A percentile compares a stretch with the other conserved stretches of the same genome.
Conservation (phyloP, 2,888 invertebrate species). For the Phyllotreta cruciferae region DNA sequence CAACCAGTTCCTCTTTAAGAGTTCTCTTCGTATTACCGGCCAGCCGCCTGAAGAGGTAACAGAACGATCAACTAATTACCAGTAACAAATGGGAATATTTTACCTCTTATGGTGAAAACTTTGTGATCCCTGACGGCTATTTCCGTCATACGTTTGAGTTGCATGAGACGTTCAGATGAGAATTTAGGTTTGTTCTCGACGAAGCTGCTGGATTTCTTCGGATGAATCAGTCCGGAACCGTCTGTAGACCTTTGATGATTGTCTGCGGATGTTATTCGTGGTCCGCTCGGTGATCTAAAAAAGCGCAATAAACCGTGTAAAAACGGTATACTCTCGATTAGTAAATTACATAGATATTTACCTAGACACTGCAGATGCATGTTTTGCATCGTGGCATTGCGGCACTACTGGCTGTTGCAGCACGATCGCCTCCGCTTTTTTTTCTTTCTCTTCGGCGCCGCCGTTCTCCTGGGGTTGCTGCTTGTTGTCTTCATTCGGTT, state of each 20-base stretch:
- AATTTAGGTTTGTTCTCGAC: constrained; percentile 54
- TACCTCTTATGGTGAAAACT: constrained; percentile 70
- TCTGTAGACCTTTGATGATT: constrained; percentile 14
- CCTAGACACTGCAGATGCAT: constrained; percentile 9
- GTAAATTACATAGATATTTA: constrained; percentile 1
- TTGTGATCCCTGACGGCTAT: constrained; percentile 70
- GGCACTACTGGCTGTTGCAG: neutral
- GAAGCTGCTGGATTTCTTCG: constrained; percentile 45
- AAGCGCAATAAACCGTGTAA: neutral
- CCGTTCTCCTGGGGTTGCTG: neutral
- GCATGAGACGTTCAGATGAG: constrained; percentile 70
- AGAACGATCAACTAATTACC: too few relatives aligned
- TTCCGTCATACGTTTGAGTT: constrained; percentile 70
- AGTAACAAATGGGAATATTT: neutral
- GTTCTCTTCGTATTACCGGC: constrained; percentile 72
- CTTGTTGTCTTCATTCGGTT: neutral
- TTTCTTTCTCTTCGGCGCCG: neutral
- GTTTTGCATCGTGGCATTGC: neutral
- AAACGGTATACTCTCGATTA: neutral
- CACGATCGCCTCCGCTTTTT: neutral
- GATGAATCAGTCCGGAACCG: constrained; percentile 7
- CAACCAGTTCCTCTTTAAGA: constrained; percentile 76
- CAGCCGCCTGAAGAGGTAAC: constrained; percentile 67
- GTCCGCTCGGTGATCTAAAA: neutral
- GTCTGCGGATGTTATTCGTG: constrained; percentile 21